Conservation (phyloP, 2,113 vertebrate genomes). For the Ahaetulla prasina region DNA sequence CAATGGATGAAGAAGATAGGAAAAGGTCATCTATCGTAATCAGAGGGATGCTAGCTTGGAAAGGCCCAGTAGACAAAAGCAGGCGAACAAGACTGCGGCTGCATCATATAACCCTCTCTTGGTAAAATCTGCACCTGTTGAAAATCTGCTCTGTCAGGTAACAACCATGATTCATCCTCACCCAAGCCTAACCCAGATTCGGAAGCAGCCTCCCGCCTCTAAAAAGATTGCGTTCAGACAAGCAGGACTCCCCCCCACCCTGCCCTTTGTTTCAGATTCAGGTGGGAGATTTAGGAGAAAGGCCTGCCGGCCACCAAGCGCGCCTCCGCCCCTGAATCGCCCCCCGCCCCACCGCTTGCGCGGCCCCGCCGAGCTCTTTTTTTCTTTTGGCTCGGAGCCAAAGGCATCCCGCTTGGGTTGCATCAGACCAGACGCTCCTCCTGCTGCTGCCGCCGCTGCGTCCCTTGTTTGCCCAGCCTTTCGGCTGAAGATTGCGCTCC, state of each 20-base stretch:
- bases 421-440: slow-evolving; percentile 8
- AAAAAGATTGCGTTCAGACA: background rate
- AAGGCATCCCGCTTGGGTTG: slow-evolving; percentile 24
- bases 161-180: background rate
- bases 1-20: background rate
- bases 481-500: no score
- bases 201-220: background rate
- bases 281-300: background rate
- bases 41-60: background rate
- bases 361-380: background rate
- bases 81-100: background rate
- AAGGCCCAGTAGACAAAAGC: background rate
- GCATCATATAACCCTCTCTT: background rate
- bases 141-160: background rate
- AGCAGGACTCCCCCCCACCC: background rate
- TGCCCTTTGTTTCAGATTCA: background rate
- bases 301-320: background rate
- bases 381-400: background rate
- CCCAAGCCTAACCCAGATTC: background rate
- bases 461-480: background rate
- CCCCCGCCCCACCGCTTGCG: background rate
- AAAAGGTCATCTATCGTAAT: background rate
- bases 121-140: background rate
- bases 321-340: background rate
- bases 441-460: background rate